Conservation (phyloP, 1,140 invertebrate species). For the Hypothenemus hampei region DNA sequence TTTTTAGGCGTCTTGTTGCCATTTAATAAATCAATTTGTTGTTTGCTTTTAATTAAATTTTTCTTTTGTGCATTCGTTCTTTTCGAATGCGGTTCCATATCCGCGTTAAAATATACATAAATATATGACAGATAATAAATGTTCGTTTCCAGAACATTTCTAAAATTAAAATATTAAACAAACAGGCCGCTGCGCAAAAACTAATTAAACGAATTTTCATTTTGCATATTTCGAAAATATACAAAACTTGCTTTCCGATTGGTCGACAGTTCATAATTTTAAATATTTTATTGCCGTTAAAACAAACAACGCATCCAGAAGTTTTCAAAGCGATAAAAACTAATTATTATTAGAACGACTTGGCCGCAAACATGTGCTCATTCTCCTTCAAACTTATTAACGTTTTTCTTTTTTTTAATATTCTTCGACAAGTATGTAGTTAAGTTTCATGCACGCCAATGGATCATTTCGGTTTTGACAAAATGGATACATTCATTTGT, state of each 20-base stretch:
- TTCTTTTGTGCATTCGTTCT: no score
- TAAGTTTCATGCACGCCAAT: no score
- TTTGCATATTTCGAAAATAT: conserved; percentile 28
- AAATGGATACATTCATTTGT: no score
- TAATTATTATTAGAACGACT: conserved; percentile 28
- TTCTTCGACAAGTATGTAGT: no score
- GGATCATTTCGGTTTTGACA: no score
- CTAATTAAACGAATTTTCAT: conserved; percentile 27
- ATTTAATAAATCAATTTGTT: neutral
- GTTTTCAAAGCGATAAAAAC: conserved; percentile 28
- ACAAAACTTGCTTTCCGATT: conserved; percentile 12
- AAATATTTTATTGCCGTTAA: conserved; percentile 29
- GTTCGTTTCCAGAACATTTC: conserved; percentile 8
- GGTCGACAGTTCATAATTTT: conserved; percentile 24
- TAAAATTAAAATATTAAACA: conserved; percentile 29
- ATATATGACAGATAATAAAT: conserved; percentile 22
- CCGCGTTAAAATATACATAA: neutral
- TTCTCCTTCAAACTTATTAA: conserved; percentile 21
- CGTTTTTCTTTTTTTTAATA: no score
- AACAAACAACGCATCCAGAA: conserved; percentile 26
- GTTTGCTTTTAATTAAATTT: neutral
- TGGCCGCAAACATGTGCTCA: conserved; percentile 21
- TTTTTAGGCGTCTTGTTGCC: neutral
- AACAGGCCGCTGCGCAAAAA: conserved; percentile 18
- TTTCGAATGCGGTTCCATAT: neutral